Conservation (phyloP, 2,113 vertebrate species). For the Xyrauchen texanus region DNA sequence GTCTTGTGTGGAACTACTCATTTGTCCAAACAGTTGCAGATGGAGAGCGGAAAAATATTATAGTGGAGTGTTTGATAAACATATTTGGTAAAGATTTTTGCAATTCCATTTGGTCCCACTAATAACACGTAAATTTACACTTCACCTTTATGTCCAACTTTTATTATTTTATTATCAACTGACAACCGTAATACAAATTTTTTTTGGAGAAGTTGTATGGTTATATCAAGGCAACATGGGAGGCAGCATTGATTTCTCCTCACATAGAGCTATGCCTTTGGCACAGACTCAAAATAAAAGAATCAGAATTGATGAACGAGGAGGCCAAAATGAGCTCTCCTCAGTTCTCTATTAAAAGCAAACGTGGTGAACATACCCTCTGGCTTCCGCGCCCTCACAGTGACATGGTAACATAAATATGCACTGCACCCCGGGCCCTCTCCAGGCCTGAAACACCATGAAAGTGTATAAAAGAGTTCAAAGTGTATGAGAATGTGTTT, state of each 20-base stretch:
- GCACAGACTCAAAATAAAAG: slow-evolving; percentile 2
- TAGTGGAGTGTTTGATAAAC: too few species aligned
- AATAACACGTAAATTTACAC: too few species aligned
- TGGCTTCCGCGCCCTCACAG: background rate
- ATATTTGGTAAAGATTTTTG: too few species aligned
- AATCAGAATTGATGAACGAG: slow-evolving; percentile 28
- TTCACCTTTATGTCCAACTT: too few species aligned
- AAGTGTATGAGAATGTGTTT: slow-evolving; percentile 9
- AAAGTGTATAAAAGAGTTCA: slow-evolving; percentile 9
- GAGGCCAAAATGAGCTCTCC: background rate
- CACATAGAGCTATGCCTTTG: background rate
- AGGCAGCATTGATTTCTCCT: background rate
- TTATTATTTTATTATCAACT: too few species aligned
- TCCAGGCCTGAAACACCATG: slow-evolving; percentile 8
- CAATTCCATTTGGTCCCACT: too few species aligned
- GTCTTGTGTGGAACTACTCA: too few species aligned
- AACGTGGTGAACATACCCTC: background rate
- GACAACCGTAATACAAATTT: background rate
- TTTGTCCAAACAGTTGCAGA: too few species aligned
- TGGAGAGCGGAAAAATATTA: too few species aligned
- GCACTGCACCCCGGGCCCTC: background rate
- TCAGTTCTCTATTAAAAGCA: slow-evolving; percentile 9
- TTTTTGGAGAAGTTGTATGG: too few species aligned
- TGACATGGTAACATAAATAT: slow-evolving; percentile 18
- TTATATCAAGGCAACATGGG: background rate